These are phyloP conservation scores for Drosophila kohkoa DNA, from an alignment of 1,140 invertebrate species.

Conservation along the genomic window DNA sequence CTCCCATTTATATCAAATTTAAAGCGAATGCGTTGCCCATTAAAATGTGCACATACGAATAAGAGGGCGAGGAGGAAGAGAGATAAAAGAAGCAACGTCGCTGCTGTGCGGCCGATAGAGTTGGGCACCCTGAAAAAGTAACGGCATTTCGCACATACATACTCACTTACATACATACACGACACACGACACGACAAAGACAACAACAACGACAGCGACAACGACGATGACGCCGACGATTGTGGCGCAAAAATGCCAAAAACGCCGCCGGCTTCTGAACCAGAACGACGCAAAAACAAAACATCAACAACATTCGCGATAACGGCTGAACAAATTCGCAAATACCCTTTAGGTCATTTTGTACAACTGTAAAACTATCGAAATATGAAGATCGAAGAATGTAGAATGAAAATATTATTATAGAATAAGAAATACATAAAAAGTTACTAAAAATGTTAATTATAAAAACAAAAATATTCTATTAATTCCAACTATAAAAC, in stretches of 20 bases:
- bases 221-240: not conserved
- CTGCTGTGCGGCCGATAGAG: not conserved
- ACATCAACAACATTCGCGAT: not conserved
- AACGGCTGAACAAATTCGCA: not conserved
- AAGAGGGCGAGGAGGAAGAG: not conserved
- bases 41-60: slow-evolving; percentile 23
- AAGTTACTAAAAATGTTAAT: too few relatives aligned
- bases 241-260: slow-evolving; percentile 61
- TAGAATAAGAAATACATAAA: too few relatives aligned
- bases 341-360: slow-evolving; percentile 19
- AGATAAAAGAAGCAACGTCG: not conserved
- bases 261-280: slow-evolving; percentile 47
- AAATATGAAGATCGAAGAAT: too few relatives aligned
- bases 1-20: not conserved
- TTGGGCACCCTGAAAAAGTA: slow-evolving; percentile 54
- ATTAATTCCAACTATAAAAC: not conserved
- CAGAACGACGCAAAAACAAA: slow-evolving; percentile 28
- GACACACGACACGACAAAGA: not conserved
- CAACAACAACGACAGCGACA: too few relatives aligned
- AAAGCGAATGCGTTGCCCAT: slow-evolving; percentile 23
- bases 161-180: not conserved
- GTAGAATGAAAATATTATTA: too few relatives aligned
- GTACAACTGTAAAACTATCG: not conserved
- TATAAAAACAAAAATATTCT: too few relatives aligned
- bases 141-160: slow-evolving; percentile 47